These are phyloP conservation scores for Trochalopteron elliotii DNA, from an alignment of 2,113 vertebrate genomes.

Conservation along the genomic window DNA sequence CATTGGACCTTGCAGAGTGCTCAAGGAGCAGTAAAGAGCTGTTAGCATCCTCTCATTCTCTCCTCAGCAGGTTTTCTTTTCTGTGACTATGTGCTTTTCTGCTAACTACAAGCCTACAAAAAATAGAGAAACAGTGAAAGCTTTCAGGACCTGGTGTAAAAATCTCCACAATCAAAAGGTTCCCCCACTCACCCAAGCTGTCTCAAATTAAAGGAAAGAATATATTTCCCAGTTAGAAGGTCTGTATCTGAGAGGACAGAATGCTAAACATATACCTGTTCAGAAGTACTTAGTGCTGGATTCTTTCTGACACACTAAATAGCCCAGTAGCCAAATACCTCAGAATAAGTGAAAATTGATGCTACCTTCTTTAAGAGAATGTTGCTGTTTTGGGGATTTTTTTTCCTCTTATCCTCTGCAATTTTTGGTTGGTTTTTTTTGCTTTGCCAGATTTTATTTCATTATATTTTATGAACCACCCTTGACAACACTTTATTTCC, in stretches of 20 bases:
- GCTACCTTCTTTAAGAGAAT: not conserved
- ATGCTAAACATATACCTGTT: not conserved
- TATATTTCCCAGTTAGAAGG: not conserved
- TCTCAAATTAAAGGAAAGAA: not conserved
- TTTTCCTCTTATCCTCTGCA: not conserved
- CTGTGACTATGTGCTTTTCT: not conserved
- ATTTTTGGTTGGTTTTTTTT: not conserved
- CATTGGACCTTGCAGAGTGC: no score
- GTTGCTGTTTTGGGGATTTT: not conserved
- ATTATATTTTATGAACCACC: not conserved
- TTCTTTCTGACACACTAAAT: not conserved
- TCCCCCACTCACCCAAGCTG: not conserved
- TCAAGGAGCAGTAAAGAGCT: not conserved
- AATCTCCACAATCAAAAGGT: not conserved
- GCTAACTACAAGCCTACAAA: not conserved
- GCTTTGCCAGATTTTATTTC: slow-evolving; percentile 2
- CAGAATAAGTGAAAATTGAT: not conserved
- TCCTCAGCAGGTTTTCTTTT: not conserved
- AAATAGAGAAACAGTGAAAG: not conserved
- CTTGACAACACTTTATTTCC: not conserved
- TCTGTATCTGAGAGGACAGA: not conserved
- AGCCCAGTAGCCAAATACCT: not conserved
- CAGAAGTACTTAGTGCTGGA: not conserved
- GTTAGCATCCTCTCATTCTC: not conserved
- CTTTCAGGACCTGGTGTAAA: not conserved